Evolutionary conservation across 2,113 vertebrate species (phyloP), one percentile per base, ranked within the genome.

Genomic region (Limnothrissa miodon): DNA sequence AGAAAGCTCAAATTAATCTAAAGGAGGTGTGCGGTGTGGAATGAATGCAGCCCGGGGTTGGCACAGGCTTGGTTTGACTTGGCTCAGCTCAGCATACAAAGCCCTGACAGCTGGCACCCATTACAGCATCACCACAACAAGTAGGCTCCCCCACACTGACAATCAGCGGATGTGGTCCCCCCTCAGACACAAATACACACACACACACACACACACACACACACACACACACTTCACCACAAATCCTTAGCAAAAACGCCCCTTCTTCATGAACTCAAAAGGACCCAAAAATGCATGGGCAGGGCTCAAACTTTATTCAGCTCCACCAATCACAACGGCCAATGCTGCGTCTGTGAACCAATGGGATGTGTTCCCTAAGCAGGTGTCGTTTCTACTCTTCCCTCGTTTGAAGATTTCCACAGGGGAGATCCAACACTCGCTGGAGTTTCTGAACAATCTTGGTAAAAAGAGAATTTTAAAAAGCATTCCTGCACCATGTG

Each of bases 91-190:
- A 4, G 33, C 56, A 39, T 44, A n/a, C n/a, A 80, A 78, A 78
- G 19, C 78, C 62, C 33, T 36, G 80, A 81, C 29, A 29, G 62
- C 78, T 78, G 79, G 84, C 80, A 80, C 62, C 84, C 83, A 84
- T 79, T 82, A 84, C 80, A 2, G 78, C 48, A 82, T 29, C 7
- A 2, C 7, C 11, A 79, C 8, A 39, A 45, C 8, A 23, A 44
- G 59, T 21, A 56, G 9, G 29, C 78, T 56, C n/a, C 17, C 13
- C 51, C 51, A 6, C 44, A 80, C 66, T 74, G 66, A 29, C 66
- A 70, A 29, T 36, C 62, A 36, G 13, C 62, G 11, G 36, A 74
- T 33, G 29, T 36, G 66, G 2, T 62, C 11, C 17, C 4, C 33
- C 4, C 51, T 23, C 25, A 53, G 4, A 53, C 48, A 53, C 48